These are phyloP conservation scores for Tipula helvola DNA, from an alignment of 2,888 invertebrate genomes.

Conservation along the genomic window DNA sequence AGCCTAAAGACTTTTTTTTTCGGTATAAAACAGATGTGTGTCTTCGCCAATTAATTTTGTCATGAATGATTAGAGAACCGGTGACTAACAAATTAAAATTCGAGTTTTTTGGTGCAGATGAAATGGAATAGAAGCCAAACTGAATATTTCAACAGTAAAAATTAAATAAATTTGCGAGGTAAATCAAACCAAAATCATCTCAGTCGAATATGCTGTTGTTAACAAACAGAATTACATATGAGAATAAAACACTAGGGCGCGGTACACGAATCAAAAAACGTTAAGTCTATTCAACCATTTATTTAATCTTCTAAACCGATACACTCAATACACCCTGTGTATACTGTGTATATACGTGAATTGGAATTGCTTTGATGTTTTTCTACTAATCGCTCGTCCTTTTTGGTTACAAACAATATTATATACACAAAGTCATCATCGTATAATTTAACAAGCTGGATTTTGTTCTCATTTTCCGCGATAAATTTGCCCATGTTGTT, in stretches of 20 bases:
- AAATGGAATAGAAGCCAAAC: neutral
- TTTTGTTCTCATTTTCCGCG: neutral
- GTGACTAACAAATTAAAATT: neutral
- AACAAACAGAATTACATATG: neutral
- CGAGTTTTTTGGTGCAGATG: neutral
- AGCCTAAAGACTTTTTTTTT: neutral
- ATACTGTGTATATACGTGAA: no score
- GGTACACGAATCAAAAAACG: neutral
- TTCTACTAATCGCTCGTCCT: neutral
- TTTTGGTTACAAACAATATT: neutral
- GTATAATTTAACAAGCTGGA: neutral
- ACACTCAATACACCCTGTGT: neutral
- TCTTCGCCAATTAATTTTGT: neutral
- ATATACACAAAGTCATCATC: neutral
- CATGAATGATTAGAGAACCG: neutral
- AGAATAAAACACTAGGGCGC: neutral
- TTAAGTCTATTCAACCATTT: neutral
- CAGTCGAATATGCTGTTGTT: neutral
- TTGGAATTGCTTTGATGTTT: neutral
- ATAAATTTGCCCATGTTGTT: neutral
- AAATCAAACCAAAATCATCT: neutral
- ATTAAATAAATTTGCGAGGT: neutral
- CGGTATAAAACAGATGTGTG: neutral
- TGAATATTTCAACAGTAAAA: neutral
- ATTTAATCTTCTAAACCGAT: neutral